These are phyloP conservation scores for Cuculus canorus DNA, from an alignment of 2,797 vertebrate species.

Conservation along the genomic window DNA sequence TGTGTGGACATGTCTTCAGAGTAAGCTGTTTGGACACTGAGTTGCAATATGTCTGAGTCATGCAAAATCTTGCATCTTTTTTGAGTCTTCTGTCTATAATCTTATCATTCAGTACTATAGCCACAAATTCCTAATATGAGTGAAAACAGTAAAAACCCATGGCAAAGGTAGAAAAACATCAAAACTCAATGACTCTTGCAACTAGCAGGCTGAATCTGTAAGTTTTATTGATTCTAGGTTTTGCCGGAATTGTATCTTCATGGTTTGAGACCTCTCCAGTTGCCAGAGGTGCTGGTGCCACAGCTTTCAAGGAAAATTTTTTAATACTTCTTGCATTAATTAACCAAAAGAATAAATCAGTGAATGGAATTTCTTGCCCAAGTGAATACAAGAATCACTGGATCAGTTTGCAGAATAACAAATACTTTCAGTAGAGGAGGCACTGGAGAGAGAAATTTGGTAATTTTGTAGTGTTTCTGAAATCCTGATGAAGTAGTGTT, in stretches of 20 bases:
- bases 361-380: background rate
- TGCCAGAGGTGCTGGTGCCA: background rate
- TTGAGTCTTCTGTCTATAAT: background rate
- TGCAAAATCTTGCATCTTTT: background rate
- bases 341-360: background rate
- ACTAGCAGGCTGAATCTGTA: background rate
- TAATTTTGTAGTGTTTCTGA: background rate
- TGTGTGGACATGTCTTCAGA: background rate
- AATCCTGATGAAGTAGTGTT: background rate
- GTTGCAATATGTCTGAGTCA: rapidly evolving
- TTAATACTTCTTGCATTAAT: background rate
- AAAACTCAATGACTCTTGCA: background rate
- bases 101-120: background rate
- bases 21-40: background rate
- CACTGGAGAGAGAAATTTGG: background rate
- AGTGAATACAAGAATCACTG: background rate
- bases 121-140: background rate
- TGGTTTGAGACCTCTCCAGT: background rate
- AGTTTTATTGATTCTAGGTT: background rate
- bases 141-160: background rate
- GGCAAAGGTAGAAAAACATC: background rate
- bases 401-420: background rate
- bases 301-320: background rate
- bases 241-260: background rate
- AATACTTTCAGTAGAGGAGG: background rate